Conservation (phyloP, 2,888 invertebrate species). For the Tortrix viridana region DNA sequence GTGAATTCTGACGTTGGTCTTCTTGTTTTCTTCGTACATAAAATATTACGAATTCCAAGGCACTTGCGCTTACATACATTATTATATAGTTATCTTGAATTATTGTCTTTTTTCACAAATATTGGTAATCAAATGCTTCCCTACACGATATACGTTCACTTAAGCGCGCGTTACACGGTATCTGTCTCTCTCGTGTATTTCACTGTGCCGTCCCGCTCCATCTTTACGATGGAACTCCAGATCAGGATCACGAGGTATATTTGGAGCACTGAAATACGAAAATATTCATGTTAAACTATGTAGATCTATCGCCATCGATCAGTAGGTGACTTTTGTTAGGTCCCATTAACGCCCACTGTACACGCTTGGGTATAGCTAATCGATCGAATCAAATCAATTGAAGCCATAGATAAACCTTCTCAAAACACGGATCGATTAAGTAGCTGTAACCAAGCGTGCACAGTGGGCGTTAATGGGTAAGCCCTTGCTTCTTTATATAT, state of each 20-base stretch:
- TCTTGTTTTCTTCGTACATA: slow-evolving; percentile 4
- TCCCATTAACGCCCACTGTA: too few species aligned
- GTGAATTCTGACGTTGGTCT: too few species aligned
- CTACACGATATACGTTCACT: slow-evolving; percentile 1
- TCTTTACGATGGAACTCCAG: slow-evolving; percentile 78
- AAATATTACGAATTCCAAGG: neutral
- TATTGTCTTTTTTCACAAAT: slow-evolving; percentile 14
- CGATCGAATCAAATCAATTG: too few species aligned
- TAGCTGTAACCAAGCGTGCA: too few species aligned
- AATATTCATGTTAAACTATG: neutral
- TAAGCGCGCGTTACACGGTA: slow-evolving; percentile 49
- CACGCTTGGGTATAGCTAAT: too few species aligned
- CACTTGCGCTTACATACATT: neutral
- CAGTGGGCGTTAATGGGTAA: too few species aligned
- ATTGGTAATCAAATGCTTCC: slow-evolving; percentile 32
- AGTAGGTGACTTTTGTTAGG: too few species aligned
- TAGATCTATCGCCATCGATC: too few species aligned
- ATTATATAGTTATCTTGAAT: neutral
- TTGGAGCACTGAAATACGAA: slow-evolving; percentile 68
- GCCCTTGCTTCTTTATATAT: too few species aligned
- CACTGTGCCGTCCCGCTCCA: slow-evolving; percentile 74
- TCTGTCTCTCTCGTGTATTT: slow-evolving; percentile 73
- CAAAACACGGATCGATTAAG: too few species aligned
- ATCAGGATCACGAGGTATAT: slow-evolving; percentile 75
- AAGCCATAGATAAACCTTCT: too few species aligned